A percentile compares a stretch with the other conserved stretches of the same genome.
Conservation (phyloP, 2,888 invertebrate genomes). For the Tiliacea citrago region DNA sequence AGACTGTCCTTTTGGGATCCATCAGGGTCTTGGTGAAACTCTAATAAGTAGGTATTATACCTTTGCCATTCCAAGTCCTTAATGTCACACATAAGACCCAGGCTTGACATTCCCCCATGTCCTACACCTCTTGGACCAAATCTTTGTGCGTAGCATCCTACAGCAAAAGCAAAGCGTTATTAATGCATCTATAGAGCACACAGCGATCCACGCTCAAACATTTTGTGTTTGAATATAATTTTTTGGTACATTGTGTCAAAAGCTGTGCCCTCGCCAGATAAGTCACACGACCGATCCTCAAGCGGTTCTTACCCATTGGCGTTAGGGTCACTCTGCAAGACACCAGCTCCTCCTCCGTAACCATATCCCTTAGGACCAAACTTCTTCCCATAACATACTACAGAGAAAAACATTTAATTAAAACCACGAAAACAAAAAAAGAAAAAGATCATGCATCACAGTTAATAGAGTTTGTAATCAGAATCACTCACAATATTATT, state of each 20-base stretch:
- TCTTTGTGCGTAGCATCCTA: conserved; percentile 98
- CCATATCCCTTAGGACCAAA: conserved; percentile 99
- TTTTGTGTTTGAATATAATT: conserved; percentile 35
- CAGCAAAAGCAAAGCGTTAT: conserved; percentile 88
- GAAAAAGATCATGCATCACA: conserved; percentile 58
- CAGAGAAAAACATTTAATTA: conserved; percentile 81
- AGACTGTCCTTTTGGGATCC: conserved; percentile 70
- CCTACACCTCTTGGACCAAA: conserved; percentile 98
- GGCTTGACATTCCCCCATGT: conserved; percentile 96
- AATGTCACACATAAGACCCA: conserved; percentile 96
- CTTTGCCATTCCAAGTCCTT: conserved; percentile 94
- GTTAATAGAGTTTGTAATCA: conserved; percentile 54
- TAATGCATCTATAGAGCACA: conserved; percentile 81
- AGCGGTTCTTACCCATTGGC: conserved; percentile 93
- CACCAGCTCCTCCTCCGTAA: conserved; percentile 99
- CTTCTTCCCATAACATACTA: conserved; percentile 99
- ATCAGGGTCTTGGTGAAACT: conserved; percentile 70
- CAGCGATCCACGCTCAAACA: conserved; percentile 70
- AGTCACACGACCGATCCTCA: conserved; percentile 79
- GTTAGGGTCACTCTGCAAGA: conserved; percentile 97
- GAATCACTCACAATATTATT: conserved; percentile 57
- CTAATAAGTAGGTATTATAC: conserved; percentile 84
- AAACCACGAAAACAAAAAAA: conserved; percentile 60
- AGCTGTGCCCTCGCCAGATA: conserved; percentile 86
- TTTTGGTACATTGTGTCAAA: conserved; percentile 59